These are phyloP conservation scores for Chymomyza caudatula DNA, from an alignment of 2,888 invertebrate genomes.

Conservation along the genomic window DNA sequence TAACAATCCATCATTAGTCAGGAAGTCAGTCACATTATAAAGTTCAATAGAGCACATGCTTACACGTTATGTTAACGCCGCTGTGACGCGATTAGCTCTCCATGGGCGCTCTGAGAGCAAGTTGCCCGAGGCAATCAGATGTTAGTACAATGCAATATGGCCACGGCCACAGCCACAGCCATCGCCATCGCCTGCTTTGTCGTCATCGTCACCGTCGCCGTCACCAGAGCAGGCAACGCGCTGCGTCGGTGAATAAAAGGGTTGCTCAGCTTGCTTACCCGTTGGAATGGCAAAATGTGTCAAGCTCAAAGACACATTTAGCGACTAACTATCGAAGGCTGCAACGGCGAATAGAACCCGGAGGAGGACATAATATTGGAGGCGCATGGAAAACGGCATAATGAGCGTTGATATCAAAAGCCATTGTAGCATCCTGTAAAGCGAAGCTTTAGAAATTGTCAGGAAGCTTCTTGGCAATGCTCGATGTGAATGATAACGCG, in stretches of 20 bases:
- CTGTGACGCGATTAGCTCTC: conserved; percentile 6
- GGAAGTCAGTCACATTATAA: conserved; percentile 27
- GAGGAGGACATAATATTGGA: not conserved
- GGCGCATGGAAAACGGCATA: not conserved
- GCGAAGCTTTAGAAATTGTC: conserved; percentile 48
- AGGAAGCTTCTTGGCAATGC: conserved; percentile 43
- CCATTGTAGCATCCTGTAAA: conserved; percentile 69
- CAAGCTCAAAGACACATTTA: not conserved
- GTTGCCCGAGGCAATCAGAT: not conserved
- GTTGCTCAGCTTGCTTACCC: not conserved
- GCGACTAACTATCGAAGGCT: not conserved
- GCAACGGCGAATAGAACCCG: conserved; percentile 8
- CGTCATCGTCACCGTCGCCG: too few relatives aligned
- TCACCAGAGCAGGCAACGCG: not conserved
- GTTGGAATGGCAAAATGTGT: not conserved
- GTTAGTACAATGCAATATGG: not conserved
- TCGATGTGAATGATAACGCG: conserved; percentile 43
- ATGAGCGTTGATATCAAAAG: conserved; percentile 62
- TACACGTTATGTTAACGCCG: not conserved
- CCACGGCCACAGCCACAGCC: not conserved
- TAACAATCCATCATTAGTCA: conserved; percentile 37
- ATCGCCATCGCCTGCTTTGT: not conserved
- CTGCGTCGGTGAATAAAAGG: not conserved
- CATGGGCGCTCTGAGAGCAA: conserved; percentile 4
- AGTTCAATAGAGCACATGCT: conserved; percentile 15